Percentiles rank a stretch among this genome's conserved stretches.
These are phyloP conservation scores for Megaptera novaeangliae DNA, from an alignment of 2,113 vertebrate genomes.

Conservation along the genomic window DNA sequence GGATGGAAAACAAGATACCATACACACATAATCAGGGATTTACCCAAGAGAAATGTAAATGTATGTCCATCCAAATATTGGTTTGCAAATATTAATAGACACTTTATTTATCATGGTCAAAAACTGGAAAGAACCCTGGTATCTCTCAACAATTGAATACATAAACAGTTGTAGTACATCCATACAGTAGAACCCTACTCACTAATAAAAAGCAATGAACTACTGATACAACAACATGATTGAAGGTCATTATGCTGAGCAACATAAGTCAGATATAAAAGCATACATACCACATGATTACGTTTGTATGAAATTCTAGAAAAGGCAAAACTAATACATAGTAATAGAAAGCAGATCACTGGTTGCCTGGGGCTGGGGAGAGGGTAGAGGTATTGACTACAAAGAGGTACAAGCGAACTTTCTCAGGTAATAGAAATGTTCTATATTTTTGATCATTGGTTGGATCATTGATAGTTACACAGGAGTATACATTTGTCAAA, in stretches of 20 bases:
- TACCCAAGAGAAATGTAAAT: background rate
- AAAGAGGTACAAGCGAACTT: background rate
- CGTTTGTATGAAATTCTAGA: background rate
- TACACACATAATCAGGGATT: background rate
- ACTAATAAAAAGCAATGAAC: constrained; percentile 22
- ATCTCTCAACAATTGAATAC: background rate
- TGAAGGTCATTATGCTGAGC: background rate
- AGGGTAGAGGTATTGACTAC: background rate
- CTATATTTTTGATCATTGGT: background rate
- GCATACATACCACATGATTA: background rate
- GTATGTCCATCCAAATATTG: background rate
- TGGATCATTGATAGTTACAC: background rate
- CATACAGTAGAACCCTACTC: background rate
- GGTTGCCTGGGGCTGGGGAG: background rate
- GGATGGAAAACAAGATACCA: background rate
- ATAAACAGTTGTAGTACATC: background rate
- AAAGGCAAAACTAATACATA: background rate
- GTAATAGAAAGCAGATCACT: background rate
- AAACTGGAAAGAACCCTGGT: background rate
- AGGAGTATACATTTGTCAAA: background rate
- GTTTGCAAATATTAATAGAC: background rate
- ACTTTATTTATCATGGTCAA: background rate
- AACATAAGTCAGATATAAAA: background rate
- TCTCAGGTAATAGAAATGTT: background rate
- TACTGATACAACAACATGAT: background rate